Base-by-base conservation (phyloP, 2,113 vertebrate species). In the Solenodon paradoxus region DNA sequence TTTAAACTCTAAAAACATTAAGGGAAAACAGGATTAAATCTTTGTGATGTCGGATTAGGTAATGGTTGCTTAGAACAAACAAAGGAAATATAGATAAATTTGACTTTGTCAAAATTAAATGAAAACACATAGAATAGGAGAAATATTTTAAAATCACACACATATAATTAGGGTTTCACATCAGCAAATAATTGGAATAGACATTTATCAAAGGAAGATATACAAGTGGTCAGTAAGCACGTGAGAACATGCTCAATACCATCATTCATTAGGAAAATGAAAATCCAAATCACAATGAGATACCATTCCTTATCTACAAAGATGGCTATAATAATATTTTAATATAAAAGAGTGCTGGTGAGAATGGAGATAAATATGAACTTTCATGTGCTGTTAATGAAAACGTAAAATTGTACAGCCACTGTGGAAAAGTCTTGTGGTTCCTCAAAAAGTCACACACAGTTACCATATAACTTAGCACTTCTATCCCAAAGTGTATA, bases 111-210 rank as follows among this genome's bases (percentile, higher is more conserved):
- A 91, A 95, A 91, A 91, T 15, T 45, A 61, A 92, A 84, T 82
- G 32, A 87, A 11, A 90, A 40, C 11, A 19, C 40, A 91, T 9
- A 64, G 10, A 89, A 69, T 75, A 45, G 17, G 20, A 80, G 4
- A 95, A 53, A 74, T 92, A 72, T 64, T 72, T 96, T 30, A 9
- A 87, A 86, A 61, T 88, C n/a, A n/a, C 17, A 68, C 77, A 7
- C 57, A 51, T 72, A 40, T 80, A 24, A 74, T 79, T 42, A 87
- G n/a, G 15, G 17, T 79, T 24, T 81, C 87, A 8, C 20, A 64
- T 16, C 38, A 71, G 22, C 35, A 92, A 92, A 69, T 22, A 22
- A 66, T 64, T 78, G 87, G 30, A 95, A 55, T 38, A n/a, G 13
- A 80, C 38, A 75, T 77, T 40, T 85, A 80, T 10, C 57, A 24